These are phyloP conservation scores for Siderastrea siderea DNA, from an alignment of 92 coral and sea anemone species.

Conservation along the genomic window DNA sequence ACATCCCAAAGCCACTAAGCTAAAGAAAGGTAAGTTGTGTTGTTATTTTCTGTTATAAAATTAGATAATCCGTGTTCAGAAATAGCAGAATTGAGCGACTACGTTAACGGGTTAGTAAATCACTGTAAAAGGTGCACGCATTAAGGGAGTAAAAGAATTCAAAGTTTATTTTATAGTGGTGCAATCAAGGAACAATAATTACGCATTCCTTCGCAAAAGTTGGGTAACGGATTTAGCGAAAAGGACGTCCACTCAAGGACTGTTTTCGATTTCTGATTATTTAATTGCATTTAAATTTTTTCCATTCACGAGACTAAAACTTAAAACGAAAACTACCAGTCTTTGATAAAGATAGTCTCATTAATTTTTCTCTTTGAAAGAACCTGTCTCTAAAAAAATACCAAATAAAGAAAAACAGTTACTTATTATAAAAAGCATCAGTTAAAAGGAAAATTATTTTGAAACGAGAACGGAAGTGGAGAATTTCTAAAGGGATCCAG, in stretches of 20 bases:
- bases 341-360: neutral
- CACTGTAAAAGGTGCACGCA: neutral
- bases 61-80: neutral
- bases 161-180: neutral
- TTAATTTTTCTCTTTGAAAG: no score
- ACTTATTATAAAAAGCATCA: neutral
- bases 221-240: neutral
- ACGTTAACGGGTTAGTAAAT: neutral
- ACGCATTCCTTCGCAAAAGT: neutral
- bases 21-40: constrained; percentile 65
- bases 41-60: neutral
- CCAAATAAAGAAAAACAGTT: neutral
- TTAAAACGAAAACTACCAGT: neutral
- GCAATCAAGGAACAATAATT: neutral
- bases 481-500: neutral
- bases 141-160: neutral
- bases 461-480: neutral
- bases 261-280: neutral
- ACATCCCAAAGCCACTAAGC: constrained; percentile 78
- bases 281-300: neutral
- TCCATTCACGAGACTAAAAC: neutral
- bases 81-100: neutral
- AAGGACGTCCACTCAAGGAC: neutral
- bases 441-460: neutral
- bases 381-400: neutral